A percentile compares a stretch with the other conserved stretches of the same genome.
phyloP scores from a whole-genome alignment of 2,888 invertebrate genomes.

The Andrena flavipes region DNA sequence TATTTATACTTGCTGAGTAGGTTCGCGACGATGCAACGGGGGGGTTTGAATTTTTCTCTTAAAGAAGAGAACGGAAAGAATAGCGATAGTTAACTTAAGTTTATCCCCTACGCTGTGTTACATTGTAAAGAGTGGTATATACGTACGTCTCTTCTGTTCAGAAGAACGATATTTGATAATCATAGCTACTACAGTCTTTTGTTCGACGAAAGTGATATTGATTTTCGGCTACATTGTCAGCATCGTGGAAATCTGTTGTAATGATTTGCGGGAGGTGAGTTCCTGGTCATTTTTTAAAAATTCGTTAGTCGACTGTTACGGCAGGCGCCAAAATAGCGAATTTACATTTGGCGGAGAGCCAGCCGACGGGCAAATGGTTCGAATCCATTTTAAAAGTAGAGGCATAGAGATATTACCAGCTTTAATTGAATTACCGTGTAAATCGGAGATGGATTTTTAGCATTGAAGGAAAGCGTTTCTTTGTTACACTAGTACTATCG shows the following conservation, averaged over 20 bases:
- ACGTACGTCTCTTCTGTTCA: conserved; percentile 43
- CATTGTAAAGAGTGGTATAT: conserved; percentile 56
- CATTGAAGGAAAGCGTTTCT: conserved; percentile 51
- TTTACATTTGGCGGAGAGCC: conserved; percentile 55
- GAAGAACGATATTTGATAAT: conserved; percentile 52
- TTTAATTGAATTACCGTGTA: conserved; percentile 73
- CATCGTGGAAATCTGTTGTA: conserved; percentile 26
- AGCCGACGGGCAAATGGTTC: conserved; percentile 54
- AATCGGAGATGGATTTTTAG: conserved; percentile 62
- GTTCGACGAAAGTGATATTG: conserved; percentile 57
- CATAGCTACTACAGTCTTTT: conserved; percentile 52
- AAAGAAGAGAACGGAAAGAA: conserved; percentile 2
- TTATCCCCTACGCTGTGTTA: conserved; percentile 48
- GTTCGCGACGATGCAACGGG: conserved; percentile 56
- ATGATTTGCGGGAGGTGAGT: conserved; percentile 65
- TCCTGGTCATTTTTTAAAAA: conserved; percentile 66
- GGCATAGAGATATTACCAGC: conserved; percentile 69
- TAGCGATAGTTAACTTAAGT: conserved; percentile 45
- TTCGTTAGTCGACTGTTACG: conserved; percentile 63
- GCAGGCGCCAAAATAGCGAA: conserved; percentile 68
- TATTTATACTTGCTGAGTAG: conserved; percentile 71
- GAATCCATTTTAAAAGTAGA: conserved; percentile 68
- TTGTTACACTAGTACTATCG: conserved; percentile 50
- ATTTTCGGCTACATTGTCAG: conserved; percentile 60
- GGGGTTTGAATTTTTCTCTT: conserved; percentile 55